Percentiles rank a stretch among this genome's conserved stretches.
Conservation (phyloP, 92 coral and sea anemone species). For the Siderastrea siderea region DNA sequence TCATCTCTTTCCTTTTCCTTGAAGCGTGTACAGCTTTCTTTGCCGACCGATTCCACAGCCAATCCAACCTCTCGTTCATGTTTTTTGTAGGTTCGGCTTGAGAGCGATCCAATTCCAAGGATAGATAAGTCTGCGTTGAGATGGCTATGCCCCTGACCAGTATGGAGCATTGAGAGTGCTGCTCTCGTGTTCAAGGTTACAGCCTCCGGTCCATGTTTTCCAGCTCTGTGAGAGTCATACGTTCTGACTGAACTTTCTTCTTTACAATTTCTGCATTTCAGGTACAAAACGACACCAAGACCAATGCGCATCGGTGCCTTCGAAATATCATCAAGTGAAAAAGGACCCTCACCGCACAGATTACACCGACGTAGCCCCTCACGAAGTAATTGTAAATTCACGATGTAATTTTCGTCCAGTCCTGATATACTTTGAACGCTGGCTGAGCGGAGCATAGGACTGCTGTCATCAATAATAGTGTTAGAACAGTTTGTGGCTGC, state of each 20-base stretch:
- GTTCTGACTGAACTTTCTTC: not conserved
- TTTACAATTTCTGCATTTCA: not conserved
- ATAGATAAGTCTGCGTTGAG: conserved; percentile 30
- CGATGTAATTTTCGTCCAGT: too few species aligned
- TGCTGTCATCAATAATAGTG: too few species aligned
- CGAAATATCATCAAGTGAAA: not conserved
- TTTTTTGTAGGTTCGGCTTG: conserved; percentile 18
- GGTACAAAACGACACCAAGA: conserved; percentile 12
- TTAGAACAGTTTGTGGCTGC: too few species aligned
- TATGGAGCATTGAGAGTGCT: conserved; percentile 46
- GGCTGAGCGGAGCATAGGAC: too few species aligned
- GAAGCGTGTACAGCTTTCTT: conserved; percentile 41
- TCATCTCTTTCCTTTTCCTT: conserved; percentile 22
- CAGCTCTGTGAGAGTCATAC: conserved; percentile 32
- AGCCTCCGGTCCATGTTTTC: conserved; percentile 47
- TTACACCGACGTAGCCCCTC: not conserved
- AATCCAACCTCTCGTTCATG: not conserved
- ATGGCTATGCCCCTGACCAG: conserved; percentile 58
- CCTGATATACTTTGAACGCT: too few species aligned
- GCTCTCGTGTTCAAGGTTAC: conserved; percentile 54
- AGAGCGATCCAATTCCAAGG: conserved; percentile 41
- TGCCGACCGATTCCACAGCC: conserved; percentile 3
- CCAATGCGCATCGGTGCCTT: conserved; percentile 4
- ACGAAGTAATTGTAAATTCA: too few species aligned
- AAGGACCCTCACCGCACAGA: conserved; percentile 21